Evolutionary conservation across 2,888 invertebrate species (phyloP).

Genomic region (Sicus ferrugineus): DNA sequence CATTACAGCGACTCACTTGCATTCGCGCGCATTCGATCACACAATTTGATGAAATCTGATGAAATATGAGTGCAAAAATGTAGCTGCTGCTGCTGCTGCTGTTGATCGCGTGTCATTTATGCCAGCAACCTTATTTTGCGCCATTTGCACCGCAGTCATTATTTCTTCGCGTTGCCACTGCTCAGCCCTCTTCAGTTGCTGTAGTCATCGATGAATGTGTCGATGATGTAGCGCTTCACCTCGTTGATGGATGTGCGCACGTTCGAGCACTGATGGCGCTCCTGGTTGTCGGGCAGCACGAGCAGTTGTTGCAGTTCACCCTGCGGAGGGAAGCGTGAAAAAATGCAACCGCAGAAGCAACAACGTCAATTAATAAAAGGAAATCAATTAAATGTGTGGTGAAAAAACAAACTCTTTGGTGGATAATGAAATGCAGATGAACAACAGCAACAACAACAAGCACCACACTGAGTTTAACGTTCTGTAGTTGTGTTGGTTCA

Average conservation of each 20-base stretch:
- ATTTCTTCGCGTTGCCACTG: not conserved
- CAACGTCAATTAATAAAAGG: not conserved
- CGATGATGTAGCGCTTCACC: slow-evolving; percentile 64
- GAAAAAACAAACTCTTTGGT: not conserved
- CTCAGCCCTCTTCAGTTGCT: slow-evolving; percentile 51
- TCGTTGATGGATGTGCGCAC: slow-evolving; percentile 63
- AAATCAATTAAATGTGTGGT: not conserved
- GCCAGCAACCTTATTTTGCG: not conserved
- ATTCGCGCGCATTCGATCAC: not conserved
- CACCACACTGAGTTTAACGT: not conserved
- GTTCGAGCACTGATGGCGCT: slow-evolving; percentile 62
- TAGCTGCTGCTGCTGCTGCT: not conserved
- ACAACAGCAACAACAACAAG: not conserved
- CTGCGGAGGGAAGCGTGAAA: slow-evolving; percentile 43
- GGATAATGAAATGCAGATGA: not conserved
- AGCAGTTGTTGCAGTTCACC: slow-evolving; percentile 62
- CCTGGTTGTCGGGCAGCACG: slow-evolving; percentile 61
- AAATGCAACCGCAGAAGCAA: not conserved
- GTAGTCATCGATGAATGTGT: slow-evolving; percentile 64
- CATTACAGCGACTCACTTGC: not conserved
- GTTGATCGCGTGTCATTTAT: not conserved
- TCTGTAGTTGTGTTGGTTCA: not conserved
- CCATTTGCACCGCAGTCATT: not conserved
- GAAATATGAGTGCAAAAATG: not conserved
- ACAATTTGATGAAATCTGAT: too few species aligned